Evolutionary conservation across 2,797 vertebrate species (phyloP), one percentile per base, ranked within the genome.

Genomic region (Taenioides sp.): DNA sequence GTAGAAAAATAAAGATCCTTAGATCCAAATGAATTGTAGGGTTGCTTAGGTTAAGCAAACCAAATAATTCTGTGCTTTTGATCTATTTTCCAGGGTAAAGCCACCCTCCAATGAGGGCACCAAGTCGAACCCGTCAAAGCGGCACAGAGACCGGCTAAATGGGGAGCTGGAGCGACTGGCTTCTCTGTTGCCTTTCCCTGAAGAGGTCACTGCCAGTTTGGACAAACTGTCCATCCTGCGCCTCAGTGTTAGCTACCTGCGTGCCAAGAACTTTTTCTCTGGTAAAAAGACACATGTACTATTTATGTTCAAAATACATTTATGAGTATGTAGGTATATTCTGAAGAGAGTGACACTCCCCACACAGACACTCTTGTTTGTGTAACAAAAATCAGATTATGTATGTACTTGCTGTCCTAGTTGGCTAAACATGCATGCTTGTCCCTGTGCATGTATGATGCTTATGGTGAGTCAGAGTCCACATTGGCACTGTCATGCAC

Each of bases 181-280:
- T 23, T 84, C 86, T 73, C 89, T 94, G 64, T 87, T 94, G 78
- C 93, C 94, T 0, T 93, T 95, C 77, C 84, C 94, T 0, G 89
- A 92, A 11, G 94, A 95, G 25, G 92, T 94, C 73, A 86, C 90
- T 22, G 82, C 94, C 62, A 91, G 92, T 0, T 88, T 94, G 88
- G 94, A 95, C 87, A 94, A 95, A 69, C 92, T 95, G 0, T 94
- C 94, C 81, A 93, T 95, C 85, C 90, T 93, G 14, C 89, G 92
- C 5, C 89, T 94, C 25, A 94, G 92, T 4, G 93, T 95, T 75
- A 92, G 91, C 84, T 94, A 90, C 87, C 92, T 95, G 40, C 78
- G 93, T 0, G 88, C 92, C 86, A 90, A 93, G 86, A 92, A 86
- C 88, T 93, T 94, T 91, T 93, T 94, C 81, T 84, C 86, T 4